A percentile compares a stretch with the other conserved stretches of the same genome.
Evolutionary conservation across 2,113 vertebrate species (phyloP).

Genomic region (Girardinichthys multiradiatus): DNA sequence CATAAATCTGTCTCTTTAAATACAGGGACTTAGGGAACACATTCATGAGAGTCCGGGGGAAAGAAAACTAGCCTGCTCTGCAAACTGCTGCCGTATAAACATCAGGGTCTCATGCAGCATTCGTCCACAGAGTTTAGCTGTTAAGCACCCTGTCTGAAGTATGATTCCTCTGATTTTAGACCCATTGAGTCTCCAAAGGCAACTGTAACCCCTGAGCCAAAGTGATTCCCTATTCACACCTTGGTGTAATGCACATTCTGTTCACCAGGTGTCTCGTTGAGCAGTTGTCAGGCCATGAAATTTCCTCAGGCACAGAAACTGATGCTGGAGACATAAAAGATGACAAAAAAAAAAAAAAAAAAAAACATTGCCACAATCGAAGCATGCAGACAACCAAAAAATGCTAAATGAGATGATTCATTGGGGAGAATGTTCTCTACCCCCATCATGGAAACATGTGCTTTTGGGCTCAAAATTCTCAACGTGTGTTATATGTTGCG

Average conservation of each 20-base stretch:
- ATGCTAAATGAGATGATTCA: background rate
- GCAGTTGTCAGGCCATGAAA: slow-evolving; percentile 56
- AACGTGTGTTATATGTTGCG: background rate
- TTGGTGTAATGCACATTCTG: slow-evolving; percentile 58
- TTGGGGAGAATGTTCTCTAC: background rate
- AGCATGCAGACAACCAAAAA: background rate
- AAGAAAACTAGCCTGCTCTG: background rate
- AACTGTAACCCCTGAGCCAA: slow-evolving; percentile 13
- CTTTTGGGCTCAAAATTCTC: background rate
- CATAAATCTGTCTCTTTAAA: slow-evolving; percentile 1
- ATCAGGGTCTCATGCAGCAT: background rate
- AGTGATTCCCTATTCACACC: slow-evolving; percentile 34
- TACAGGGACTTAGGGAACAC: background rate
- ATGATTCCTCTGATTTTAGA: slow-evolving; percentile 29
- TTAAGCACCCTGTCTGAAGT: slow-evolving; percentile 2
- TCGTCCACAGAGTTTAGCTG: background rate
- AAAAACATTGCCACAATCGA: too few relatives aligned
- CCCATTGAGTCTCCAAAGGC: slow-evolving; percentile 25
- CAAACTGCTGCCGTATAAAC: background rate
- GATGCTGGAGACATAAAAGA: slow-evolving; percentile 57
- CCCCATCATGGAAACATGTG: background rate
- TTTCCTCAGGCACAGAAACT: slow-evolving; percentile 51
- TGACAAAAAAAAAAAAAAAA: slow-evolving; percentile 8
- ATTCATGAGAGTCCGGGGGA: background rate
- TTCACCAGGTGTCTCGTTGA: slow-evolving; percentile 72